Conservation (phyloP, 2,797 vertebrate genomes). For the Dipus sagitta region DNA sequence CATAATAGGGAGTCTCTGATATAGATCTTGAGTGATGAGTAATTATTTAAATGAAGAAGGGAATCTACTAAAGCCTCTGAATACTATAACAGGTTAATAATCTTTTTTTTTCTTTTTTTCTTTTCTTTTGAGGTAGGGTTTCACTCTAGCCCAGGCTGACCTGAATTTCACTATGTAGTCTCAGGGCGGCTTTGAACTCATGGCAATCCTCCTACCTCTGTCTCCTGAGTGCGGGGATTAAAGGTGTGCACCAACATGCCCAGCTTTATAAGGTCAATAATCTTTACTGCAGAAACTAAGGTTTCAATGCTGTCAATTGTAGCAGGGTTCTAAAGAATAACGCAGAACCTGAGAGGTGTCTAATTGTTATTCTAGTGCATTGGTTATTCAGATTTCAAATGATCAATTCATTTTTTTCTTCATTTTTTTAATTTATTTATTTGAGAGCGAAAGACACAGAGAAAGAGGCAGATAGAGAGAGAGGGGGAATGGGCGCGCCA, state of each 20-base stretch:
- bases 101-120: not conserved
- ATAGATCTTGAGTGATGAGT: constrained; percentile 31
- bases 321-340: constrained; percentile 33
- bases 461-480: no score
- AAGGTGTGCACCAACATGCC: no score
- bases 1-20: constrained; percentile 21
- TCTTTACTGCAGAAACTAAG: constrained; percentile 54
- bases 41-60: constrained; percentile 37
- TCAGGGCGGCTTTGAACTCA: no score
- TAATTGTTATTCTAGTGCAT: constrained; percentile 45
- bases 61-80: constrained; percentile 25
- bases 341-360: not conserved
- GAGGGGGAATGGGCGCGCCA: no score
- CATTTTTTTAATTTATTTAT: no score
- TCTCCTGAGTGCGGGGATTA: no score
- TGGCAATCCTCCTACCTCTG: no score
- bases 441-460: no score
- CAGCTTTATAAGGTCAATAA: not conserved
- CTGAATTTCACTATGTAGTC: no score
- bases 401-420: not conserved
- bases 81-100: constrained; percentile 30
- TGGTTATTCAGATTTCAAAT: constrained; percentile 57
- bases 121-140: no score
- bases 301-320: constrained; percentile 52
- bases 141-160: no score